phyloP scores from a whole-genome alignment of 2,113 vertebrate species.

The Bothrops jararaca region DNA sequence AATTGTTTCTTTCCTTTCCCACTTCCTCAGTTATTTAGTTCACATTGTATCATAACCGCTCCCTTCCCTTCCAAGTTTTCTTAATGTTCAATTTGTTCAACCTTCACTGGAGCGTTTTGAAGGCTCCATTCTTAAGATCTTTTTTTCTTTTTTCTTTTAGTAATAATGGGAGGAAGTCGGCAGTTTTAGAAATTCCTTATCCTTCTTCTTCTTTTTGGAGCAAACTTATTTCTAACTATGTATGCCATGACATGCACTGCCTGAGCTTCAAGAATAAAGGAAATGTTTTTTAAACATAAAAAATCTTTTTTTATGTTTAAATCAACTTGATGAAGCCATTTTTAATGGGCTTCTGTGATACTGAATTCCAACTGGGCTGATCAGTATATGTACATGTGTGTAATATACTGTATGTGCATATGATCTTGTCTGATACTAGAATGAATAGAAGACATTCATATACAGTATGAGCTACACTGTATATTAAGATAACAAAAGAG shows the following conservation, averaged over 20 bases:
- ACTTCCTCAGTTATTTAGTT: not conserved
- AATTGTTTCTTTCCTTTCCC: not conserved
- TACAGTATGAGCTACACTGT: constrained; percentile 40
- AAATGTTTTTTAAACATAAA: not conserved
- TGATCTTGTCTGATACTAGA: not conserved
- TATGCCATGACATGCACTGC: not conserved
- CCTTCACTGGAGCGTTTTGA: not conserved
- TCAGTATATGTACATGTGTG: not conserved
- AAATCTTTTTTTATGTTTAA: not conserved
- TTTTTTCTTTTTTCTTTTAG: not conserved
- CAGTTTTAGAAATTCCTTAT: not conserved
- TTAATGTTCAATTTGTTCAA: not conserved
- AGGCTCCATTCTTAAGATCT: not conserved
- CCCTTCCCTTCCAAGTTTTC: not conserved
- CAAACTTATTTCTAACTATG: not conserved
- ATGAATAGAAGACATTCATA: not conserved
- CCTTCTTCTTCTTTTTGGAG: not conserved
- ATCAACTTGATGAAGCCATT: not conserved
- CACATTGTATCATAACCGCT: not conserved
- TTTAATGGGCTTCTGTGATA: not conserved
- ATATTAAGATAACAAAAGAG: constrained; percentile 50
- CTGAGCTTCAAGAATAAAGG: not conserved
- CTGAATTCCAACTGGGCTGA: not conserved
- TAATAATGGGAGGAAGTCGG: not conserved
- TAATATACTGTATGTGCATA: not conserved